Evolutionary conservation across 2,113 vertebrate genomes (phyloP).

Genomic region (Mystacornis crossleyi): DNA sequence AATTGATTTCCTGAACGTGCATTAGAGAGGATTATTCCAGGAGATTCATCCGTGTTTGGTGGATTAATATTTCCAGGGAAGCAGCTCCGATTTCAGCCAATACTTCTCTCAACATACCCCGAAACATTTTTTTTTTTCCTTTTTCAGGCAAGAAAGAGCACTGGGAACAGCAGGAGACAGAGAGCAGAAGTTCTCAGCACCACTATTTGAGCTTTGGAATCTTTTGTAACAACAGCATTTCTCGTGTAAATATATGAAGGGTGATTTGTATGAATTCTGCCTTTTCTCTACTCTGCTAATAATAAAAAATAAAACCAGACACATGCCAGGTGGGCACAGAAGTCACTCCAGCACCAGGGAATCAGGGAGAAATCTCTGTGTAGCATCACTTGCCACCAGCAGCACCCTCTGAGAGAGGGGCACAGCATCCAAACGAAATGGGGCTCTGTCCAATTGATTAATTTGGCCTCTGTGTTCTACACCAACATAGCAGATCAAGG

Average conservation of each 20-base stretch:
- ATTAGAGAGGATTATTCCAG: constrained; percentile 63
- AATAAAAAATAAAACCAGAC: not conserved
- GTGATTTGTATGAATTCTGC: not conserved
- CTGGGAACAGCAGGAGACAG: not conserved
- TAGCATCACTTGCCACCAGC: not conserved
- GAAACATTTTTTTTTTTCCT: not conserved
- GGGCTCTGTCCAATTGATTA: not conserved
- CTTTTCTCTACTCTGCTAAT: not conserved
- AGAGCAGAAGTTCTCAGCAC: not conserved
- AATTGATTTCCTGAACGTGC: constrained; percentile 56
- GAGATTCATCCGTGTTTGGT: not conserved
- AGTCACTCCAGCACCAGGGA: not conserved
- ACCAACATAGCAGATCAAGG: not conserved
- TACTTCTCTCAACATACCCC: not conserved
- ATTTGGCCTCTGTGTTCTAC: not conserved
- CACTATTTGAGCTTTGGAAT: not conserved
- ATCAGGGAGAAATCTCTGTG: not conserved
- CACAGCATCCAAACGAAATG: fast-evolving
- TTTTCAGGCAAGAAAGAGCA: not conserved
- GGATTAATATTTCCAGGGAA: constrained; percentile 55
- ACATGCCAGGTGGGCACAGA: not conserved
- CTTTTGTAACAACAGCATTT: not conserved
- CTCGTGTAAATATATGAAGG: not conserved
- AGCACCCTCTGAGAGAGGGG: not conserved
- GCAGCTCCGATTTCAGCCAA: not conserved